Percentiles rank a stretch among this genome's conserved stretches.
These are phyloP conservation scores for Vombatus ursinus DNA, from an alignment of 2,113 vertebrate genomes.

Conservation along the genomic window DNA sequence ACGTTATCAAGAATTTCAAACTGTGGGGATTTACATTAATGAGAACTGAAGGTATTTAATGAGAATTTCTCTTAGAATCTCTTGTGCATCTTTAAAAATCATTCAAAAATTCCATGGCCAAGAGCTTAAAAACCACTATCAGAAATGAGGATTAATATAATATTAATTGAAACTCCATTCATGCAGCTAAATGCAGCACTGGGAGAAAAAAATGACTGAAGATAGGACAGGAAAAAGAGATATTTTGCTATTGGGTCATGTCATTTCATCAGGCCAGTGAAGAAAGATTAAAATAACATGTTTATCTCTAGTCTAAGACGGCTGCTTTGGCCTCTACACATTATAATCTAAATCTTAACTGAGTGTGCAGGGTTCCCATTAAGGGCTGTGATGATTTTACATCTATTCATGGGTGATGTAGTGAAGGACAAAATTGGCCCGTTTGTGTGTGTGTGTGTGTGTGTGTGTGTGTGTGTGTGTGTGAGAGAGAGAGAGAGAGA, in stretches of 20 bases:
- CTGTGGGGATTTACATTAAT: conserved; percentile 62
- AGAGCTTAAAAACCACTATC: conserved; percentile 58
- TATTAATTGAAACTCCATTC: conserved; percentile 58
- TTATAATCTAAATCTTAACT: conserved; percentile 43
- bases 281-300: conserved; percentile 26
- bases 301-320: conserved; percentile 31
- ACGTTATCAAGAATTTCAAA: neutral
- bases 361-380: neutral
- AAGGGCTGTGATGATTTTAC: neutral
- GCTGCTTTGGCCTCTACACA: conserved; percentile 26
- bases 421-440: conserved; percentile 6
- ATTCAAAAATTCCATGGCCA: conserved; percentile 71
- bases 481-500: too few relatives aligned
- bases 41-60: conserved; percentile 71
- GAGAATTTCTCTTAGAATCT: conserved; percentile 43
- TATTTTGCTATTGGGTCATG: conserved; percentile 37
- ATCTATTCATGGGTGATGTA: neutral
- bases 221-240: conserved; percentile 51
- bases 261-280: conserved; percentile 58
- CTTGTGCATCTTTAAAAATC: conserved; percentile 65
- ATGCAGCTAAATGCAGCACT: conserved; percentile 55
- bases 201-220: conserved; percentile 41
- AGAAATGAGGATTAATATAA: conserved; percentile 67
- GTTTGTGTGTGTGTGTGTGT: neutral
- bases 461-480: neutral